Base-by-base conservation (phyloP, 2,888 invertebrate genomes). In the Craniophora ligustri region DNA sequence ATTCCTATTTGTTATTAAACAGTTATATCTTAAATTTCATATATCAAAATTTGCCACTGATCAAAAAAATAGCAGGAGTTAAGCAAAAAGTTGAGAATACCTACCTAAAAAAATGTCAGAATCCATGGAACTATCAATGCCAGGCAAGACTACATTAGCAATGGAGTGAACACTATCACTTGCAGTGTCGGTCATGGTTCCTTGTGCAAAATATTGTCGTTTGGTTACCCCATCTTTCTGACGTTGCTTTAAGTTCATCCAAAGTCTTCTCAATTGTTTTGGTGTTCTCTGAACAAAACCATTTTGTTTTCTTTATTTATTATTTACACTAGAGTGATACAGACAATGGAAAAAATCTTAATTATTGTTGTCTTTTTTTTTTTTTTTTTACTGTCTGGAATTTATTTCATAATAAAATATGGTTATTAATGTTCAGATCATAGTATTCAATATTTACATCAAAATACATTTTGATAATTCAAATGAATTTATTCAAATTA, bases 171-270 rank as follows among this genome's bases (percentile, higher is more conserved):
- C n/a, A 2, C 38, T 32, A 0, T 41, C 13, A 15, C 26, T 53
- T 6, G 51, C 15, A 28, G 50, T 19, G 1, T 55, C 45, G 14
- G 34, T 42, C 0, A 34, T 8, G 3, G 18, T 6, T n/a, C 6
- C 7, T 10, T 16, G 19, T 0, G 19, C 10, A 15, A n/a, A 1
- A 5, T 23, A 21, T n/a, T 16, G 8, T 2, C n/a, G 16, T 5
- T 5, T 34, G 14, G 39, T 23, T 10, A 19, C 2, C 0, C 8
- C 34, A 2, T 30, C 39, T 39, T 38, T 45, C 15, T 59, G 34
- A 0, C 56, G 56, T 0, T 60, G 57, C 21, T 60, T 60, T n/a
- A 60, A 32, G 14, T 60, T 64, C 65, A 56, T 36, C 65, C 65
- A 60, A 18, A 60, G 21, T 41, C 47, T 60, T 41, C 47, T n/a